Evolutionary conservation across 2,797 vertebrate genomes (phyloP), one percentile per base, ranked within the genome.

Genomic region (Hybognathus amarus): DNA sequence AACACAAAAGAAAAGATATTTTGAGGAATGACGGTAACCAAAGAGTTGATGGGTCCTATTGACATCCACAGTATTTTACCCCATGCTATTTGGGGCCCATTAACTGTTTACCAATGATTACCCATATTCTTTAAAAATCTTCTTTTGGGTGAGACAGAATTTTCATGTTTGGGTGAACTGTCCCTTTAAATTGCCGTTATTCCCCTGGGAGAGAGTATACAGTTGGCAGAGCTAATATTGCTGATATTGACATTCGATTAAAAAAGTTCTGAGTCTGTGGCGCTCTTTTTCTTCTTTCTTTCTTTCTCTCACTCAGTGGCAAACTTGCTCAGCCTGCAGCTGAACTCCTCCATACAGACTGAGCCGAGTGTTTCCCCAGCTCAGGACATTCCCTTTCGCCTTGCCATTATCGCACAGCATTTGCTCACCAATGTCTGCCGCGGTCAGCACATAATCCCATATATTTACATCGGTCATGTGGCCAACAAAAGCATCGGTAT

Each of bases 321-420:
- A 97, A 90, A 94, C 95, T 87, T 92, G 90, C 86, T 96, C 94
- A 13, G 77, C 79, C 50, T 94, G 94, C 85, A 98, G 91, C 13
- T 94, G 87, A 47, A 95, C 94, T 0, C 96, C 96, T 1, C 96
- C 96, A 0, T 92, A 93, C 5, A 96, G 85, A 47, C 91, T 92
- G 67, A 96, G 90, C 20, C 87, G 87, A 4, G 94, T 96, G n/a
- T 91, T 87, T 12, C 96, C 96, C 96, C 95, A 97, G 45, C 94
- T 95, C 33, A 97, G 75, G 74, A 96, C 81, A 0, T 96, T 95
- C 24, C 95, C 96, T 84, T 82, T 85, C 8, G 30, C 2, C 1
- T 78, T 85, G 84, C 50, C 67, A 84, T 85, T 91, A 89, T 61
- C 91, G 80, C 96, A 96, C 13, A 85, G 87, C 71, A 94, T 93